Evolutionary conservation across 1,140 invertebrate species (phyloP).

Genomic region (Schlechtendalia chinensis): DNA sequence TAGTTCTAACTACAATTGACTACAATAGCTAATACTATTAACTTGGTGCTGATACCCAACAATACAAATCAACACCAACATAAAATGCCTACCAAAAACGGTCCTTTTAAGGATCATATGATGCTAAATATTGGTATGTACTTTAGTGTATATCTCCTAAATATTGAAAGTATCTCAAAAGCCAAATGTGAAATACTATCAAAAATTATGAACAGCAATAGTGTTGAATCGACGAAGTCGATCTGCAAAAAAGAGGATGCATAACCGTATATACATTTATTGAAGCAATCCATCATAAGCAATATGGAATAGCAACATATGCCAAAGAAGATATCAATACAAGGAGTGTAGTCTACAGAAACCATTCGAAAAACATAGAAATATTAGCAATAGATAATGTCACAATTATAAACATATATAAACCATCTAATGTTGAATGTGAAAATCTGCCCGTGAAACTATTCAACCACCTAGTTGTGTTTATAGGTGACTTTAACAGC

Average conservation of each 20-base stretch:
- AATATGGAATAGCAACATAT: too few species aligned
- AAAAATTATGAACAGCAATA: slow-evolving; percentile 1
- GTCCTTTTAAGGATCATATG: too few species aligned
- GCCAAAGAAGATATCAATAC: too few species aligned
- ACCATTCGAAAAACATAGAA: not conserved
- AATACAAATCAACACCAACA: too few species aligned
- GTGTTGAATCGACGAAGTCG: not conserved
- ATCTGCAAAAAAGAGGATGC: not conserved
- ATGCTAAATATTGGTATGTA: not conserved
- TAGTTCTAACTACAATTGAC: too few species aligned
- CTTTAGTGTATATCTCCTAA: not conserved
- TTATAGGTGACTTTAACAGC: not conserved
- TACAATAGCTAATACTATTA: too few species aligned
- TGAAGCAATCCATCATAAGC: too few species aligned
- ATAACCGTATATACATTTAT: not conserved
- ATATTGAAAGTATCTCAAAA: not conserved
- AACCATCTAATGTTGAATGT: not conserved
- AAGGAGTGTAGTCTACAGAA: not conserved
- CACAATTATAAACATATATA: slow-evolving; percentile 1
- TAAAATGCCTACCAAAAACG: too few species aligned
- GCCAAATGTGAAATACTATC: not conserved
- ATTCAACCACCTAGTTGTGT: not conserved
- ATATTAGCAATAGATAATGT: not conserved
- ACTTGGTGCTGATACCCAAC: too few species aligned
- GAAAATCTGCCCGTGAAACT: not conserved